Evolutionary conservation across 2,797 vertebrate species (phyloP), one percentile per base, ranked within the genome.

Genomic region (Poeciliopsis infans): DNA sequence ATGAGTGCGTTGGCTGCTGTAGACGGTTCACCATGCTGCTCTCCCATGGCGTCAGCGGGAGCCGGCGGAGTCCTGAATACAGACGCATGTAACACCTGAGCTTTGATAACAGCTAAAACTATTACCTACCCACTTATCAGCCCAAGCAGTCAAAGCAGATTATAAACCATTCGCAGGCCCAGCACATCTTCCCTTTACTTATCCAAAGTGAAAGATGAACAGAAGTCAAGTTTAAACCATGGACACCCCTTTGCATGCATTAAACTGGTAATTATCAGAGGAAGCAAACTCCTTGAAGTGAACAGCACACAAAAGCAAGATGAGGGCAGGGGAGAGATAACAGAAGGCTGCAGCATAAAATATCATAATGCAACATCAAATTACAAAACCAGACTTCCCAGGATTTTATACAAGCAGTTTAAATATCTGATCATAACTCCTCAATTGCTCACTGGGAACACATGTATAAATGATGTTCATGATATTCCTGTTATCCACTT

Each of bases 1-100:
- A 99, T 7, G 98, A 98, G 93, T 99, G 98, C 13, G 98, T 99
- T 76, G 98, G 98, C 92, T 94, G 98, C 96, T 97, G 96, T 80
- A 99, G 96, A 83, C 98, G 97, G 95, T 93, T 98, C 90, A 99
- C 97, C 86, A 99, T 91, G 74, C 90, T 98, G 95, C 96, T 98
- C 94, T 99, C 98, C 98, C 97, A 98, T 0, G 97, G 95, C 33
- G 96, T 97, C 93, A 99, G 92, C 55, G 97, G 97, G 82, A 98
- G 95, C 46, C 96, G 96, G 53, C 97, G 97, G 81, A 91, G 51
- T 89, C 97, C 98, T 99, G 94, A 61, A 87, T 72, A 83, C 72
- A 90, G 64, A 86, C 61, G 82, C 45, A 70, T 66, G 43, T 33
- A 49, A 88, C 33, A 76, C 61, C 49, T 78, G 13, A 85, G 61